Conservation (phyloP, 2,888 invertebrate genomes). For the Dryococelus australis region DNA sequence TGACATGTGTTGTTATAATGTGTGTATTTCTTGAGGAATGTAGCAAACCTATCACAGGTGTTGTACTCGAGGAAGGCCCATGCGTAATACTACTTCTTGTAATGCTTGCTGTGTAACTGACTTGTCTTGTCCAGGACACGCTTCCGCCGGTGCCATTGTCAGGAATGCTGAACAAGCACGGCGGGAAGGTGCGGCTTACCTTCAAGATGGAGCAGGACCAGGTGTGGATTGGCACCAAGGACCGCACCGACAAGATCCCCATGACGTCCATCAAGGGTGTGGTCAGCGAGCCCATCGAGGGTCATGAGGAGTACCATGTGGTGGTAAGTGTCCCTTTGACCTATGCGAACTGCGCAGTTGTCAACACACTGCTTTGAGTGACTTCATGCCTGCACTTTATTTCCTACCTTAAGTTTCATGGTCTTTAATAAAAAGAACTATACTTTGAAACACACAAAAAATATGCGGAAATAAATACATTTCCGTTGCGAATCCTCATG, state of each 20-base stretch:
- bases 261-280: constrained; percentile 89
- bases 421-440: too few species aligned
- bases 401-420: not conserved
- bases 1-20: too few species aligned
- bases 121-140: constrained; percentile 66
- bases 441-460: too few species aligned
- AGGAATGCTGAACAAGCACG: constrained; percentile 90
- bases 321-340: constrained; percentile 70
- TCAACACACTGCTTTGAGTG: not conserved
- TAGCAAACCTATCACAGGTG: too few species aligned
- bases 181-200: constrained; percentile 88
- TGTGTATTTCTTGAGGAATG: too few species aligned
- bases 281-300: constrained; percentile 82
- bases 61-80: too few species aligned
- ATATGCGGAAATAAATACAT: too few species aligned
- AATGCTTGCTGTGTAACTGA: too few species aligned
- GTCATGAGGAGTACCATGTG: constrained; percentile 89
- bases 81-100: too few species aligned
- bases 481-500: too few species aligned
- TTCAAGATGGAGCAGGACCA: constrained; percentile 92
- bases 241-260: constrained; percentile 88
- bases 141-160: constrained; percentile 82
- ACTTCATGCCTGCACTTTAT: not conserved
- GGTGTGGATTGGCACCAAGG: constrained; percentile 91
- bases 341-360: not conserved